Evolutionary conservation across 1,140 invertebrate species (phyloP), one percentile per base, ranked within the genome.

Genomic region (Brachionus calyciflorus): DNA sequence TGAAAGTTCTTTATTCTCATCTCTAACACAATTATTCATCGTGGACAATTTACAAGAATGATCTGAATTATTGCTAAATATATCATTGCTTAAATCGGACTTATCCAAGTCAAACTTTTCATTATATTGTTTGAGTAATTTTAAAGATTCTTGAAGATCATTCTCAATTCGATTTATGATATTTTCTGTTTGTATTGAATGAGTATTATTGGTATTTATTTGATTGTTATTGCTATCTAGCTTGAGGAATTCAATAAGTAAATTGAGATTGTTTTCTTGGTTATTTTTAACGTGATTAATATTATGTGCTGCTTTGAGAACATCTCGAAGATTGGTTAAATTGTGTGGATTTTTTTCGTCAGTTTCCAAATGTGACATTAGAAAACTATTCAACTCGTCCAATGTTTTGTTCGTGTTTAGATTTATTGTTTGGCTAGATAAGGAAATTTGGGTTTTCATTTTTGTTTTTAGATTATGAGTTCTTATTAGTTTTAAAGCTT

Each of bases 351-450:
- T 44, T 44, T 65, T 65, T 5, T 37, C 12, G 19, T n/a, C 40
- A 44, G 21, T 65, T 12, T 65, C 60, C 1, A 65, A 24, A 26
- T 65, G 60, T 44, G 60, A 65, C 60, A 65, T 65, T 65, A 65
- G 26, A 14, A 65, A 24, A 26, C 41, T 44, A 41, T 65, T 65
- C 44, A 65, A 41, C 12, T 65, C 60, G 60, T 41, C 40, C 44
- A 44, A 24, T 26, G 41, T 65, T 65, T 28, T 65, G 24, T 44
- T 65, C 26, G 40, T 21, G 44, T 65, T 65, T 65, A 26, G 9
- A 46, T 46, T 46, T 7, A 46, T 46, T 46, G 3, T 41, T 44
- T 65, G 60, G 44, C 40, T 44, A 46, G 60, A 24, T 4, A 40
- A n/a, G 40, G 12, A 10, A 19, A 21, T 44, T 46, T 44, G 60